Base-by-base conservation (phyloP, 2,888 invertebrate species). In the Melangyna quadrimaculata region DNA sequence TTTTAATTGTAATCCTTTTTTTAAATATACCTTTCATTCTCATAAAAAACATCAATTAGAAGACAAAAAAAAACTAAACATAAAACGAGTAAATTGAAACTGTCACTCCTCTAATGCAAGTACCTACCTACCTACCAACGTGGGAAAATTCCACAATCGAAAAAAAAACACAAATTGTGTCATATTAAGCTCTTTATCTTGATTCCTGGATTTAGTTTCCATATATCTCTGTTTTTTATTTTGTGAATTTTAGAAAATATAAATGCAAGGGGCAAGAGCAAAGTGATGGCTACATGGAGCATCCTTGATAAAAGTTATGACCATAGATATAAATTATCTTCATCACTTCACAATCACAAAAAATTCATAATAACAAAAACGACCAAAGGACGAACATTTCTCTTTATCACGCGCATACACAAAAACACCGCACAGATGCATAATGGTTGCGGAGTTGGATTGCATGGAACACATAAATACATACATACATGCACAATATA, bases 151-250 rank as follows among this genome's bases (percentile, higher is more conserved):
- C 59, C 63, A 86, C 73, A 73, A 81, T 78, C 81, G 70, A 53
- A 81, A 67, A 67, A 53, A 81, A 67, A 67, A 73, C 74, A 81
- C 78, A 87, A 87, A 87, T 81, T 87, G 87, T 87, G 87, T 87
- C 78, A 87, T n/a, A 82, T 78, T 65, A 74, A 87, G 87, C 78
- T 78, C 73, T 87, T 87, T 78, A 87, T 81, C 86, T 81, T 87
- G 81, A 87, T 82, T 87, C 78, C 37, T 72, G 75, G 51, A 71
- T 51, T 48, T 70, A 71, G 59, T 48, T 70, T 72, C 51, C 70
- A 75, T 70, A 65, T 65, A 45, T 61, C 63, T 59, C 7, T 71
- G n/a, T n/a, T n/a, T n/a, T n/a, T n/a, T n/a, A n/a, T 71, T 53
- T 74, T 51, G 14, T 69, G 35, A 10, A 27, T 19, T 48, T 48